Percentiles rank a stretch among this genome's conserved stretches.
These are phyloP conservation scores for Limnephilus marmoratus DNA, from an alignment of 2,888 invertebrate species.

Conservation along the genomic window DNA sequence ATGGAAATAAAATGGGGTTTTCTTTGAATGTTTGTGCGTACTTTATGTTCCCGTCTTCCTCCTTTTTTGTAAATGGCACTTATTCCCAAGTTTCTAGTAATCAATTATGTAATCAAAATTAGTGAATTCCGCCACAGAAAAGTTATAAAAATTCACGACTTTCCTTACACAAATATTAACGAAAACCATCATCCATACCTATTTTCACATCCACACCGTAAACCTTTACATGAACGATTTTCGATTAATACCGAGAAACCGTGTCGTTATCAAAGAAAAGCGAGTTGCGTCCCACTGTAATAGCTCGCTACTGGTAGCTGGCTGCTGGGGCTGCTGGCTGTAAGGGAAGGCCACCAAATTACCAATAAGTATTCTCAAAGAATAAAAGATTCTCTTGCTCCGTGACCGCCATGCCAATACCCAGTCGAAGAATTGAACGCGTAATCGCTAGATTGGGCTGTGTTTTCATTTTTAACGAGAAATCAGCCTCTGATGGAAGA, in stretches of 20 bases:
- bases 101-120: too few species aligned
- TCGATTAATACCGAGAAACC: conserved; percentile 37
- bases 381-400: conserved; percentile 61
- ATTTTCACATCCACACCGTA: background rate
- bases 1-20: too few species aligned
- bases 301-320: background rate
- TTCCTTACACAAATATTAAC: too few species aligned
- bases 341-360: conserved; percentile 51
- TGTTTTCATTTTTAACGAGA: conserved; percentile 16
- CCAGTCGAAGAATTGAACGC: conserved; percentile 8
- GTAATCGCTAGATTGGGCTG: conserved; percentile 4
- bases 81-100: too few species aligned
- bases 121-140: too few species aligned
- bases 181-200: background rate
- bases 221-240: conserved; percentile 44
- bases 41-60: too few species aligned
- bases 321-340: background rate
- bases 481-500: background rate
- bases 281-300: background rate
- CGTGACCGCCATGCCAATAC: conserved; percentile 60
- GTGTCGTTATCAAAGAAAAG: conserved; percentile 18
- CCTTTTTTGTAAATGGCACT: too few species aligned
- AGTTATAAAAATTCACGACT: too few species aligned
- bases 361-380: conserved; percentile 64
- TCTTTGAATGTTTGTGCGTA: too few species aligned